phyloP scores from a whole-genome alignment of 2,888 invertebrate species.

The Drosophila gaucha region DNA sequence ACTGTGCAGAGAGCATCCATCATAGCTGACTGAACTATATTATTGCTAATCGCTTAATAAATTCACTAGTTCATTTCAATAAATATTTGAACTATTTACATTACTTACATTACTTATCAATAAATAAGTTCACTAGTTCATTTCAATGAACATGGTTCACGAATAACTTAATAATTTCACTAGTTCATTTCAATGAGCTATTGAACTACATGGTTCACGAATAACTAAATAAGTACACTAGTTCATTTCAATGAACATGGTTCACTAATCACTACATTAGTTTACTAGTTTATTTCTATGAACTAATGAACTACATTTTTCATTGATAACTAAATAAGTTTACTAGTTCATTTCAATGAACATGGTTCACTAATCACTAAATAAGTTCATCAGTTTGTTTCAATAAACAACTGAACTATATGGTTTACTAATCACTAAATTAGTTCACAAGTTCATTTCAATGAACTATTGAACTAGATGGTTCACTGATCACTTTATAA shows the following conservation, averaged over 20 bases:
- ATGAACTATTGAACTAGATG: background rate
- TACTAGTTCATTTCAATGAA: background rate
- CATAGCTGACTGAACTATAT: too few relatives aligned
- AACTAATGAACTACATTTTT: background rate
- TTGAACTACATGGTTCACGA: background rate
- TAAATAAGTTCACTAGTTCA: background rate
- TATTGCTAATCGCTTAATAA: background rate
- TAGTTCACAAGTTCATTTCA: background rate
- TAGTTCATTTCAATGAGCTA: background rate
- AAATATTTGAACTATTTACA: too few relatives aligned
- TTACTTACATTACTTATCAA: background rate
- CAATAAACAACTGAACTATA: too few relatives aligned
- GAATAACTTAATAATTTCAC: background rate
- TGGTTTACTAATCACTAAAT: background rate
- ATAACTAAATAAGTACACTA: too few relatives aligned
- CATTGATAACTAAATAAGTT: too few relatives aligned
- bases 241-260: background rate
- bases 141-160: background rate
- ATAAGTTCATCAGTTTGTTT: too few relatives aligned
- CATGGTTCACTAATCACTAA: too few relatives aligned
- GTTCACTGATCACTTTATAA: too few relatives aligned
- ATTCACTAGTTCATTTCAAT: background rate
- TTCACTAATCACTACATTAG: background rate
- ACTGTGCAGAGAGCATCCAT: too few relatives aligned
- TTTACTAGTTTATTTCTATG: background rate